Percentiles rank a stretch among this genome's conserved stretches.
phyloP scores from a whole-genome alignment of 2,113 vertebrate genomes.

The Hippocampus guttulatus region DNA sequence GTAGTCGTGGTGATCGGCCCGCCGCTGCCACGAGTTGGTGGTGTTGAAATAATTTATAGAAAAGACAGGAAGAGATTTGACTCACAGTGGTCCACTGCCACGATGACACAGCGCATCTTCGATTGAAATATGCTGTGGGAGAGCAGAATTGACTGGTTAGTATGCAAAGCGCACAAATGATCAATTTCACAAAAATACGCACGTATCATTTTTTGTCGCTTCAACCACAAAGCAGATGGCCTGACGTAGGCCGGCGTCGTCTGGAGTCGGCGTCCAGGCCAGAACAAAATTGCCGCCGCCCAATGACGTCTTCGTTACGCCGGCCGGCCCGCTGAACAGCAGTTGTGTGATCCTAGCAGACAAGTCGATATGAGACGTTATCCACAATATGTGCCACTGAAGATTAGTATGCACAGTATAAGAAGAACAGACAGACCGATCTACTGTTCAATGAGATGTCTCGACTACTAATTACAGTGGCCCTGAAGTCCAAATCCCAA shows the following conservation, averaged over 20 bases:
- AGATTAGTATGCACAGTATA: no score
- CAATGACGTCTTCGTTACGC: fast-evolving
- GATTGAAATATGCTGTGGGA: background rate
- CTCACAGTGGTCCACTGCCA: background rate
- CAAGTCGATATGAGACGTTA: background rate
- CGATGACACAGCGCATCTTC: background rate
- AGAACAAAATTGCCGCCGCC: constrained; percentile 13
- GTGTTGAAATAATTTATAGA: background rate
- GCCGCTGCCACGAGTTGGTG: background rate
- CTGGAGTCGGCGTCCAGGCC: constrained; percentile 25
- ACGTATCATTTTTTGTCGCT: background rate
- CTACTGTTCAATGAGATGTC: no score
- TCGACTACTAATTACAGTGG: no score
- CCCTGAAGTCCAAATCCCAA: no score
- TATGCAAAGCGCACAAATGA: background rate
- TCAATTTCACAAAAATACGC: background rate
- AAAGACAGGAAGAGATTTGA: background rate
- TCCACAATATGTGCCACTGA: no score
- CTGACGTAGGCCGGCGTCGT: constrained; percentile 11
- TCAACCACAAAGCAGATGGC: constrained; percentile 25
- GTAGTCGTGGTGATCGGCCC: background rate
- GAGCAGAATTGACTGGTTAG: background rate
- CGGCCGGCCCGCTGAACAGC: constrained; percentile 20
- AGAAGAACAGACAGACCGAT: no score
- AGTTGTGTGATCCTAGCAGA: constrained; percentile 26